phyloP scores from a whole-genome alignment of 2,888 invertebrate genomes.

The Apamea crenata region DNA sequence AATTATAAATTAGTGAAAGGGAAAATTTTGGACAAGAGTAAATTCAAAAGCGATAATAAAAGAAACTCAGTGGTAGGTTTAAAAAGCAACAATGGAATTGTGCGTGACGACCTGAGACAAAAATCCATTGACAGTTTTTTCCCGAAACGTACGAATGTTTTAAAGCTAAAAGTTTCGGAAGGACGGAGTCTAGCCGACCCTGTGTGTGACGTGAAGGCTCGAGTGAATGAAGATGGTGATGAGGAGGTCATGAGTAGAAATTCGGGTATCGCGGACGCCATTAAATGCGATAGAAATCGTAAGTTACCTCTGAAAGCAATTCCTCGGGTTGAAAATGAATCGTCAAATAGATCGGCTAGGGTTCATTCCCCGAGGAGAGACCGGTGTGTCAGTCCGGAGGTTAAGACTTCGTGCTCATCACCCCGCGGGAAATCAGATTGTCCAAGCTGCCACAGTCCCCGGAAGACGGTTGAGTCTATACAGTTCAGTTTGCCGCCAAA shows the following conservation, averaged over 20 bases:
- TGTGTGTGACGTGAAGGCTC: constrained; percentile 60
- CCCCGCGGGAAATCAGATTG: constrained; percentile 69
- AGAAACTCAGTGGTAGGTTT: constrained; percentile 68
- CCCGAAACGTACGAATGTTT: constrained; percentile 70
- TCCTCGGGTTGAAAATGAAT: constrained; percentile 72
- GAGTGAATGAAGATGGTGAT: constrained; percentile 71
- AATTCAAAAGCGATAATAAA: constrained; percentile 73
- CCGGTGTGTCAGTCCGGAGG: constrained; percentile 69
- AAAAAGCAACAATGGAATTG: constrained; percentile 75
- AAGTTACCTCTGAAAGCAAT: constrained; percentile 68
- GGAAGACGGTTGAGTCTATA: constrained; percentile 76
- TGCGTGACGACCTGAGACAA: constrained; percentile 76
- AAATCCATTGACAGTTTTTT: constrained; percentile 80
- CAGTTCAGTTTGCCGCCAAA: constrained; percentile 79
- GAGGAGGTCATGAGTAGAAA: constrained; percentile 84
- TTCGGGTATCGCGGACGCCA: constrained; percentile 76
- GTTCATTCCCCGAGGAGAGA: constrained; percentile 68
- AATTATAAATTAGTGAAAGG: constrained; percentile 87
- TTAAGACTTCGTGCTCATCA: constrained; percentile 74
- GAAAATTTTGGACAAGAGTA: constrained; percentile 77
- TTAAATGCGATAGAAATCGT: constrained; percentile 76
- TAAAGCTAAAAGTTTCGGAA: constrained; percentile 65
- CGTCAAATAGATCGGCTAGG: constrained; percentile 67
- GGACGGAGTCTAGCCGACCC: constrained; percentile 59
- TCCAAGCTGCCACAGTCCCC: constrained; percentile 76